Conservation (phyloP, 2,113 vertebrate species). For the Orthonyx spaldingii region DNA sequence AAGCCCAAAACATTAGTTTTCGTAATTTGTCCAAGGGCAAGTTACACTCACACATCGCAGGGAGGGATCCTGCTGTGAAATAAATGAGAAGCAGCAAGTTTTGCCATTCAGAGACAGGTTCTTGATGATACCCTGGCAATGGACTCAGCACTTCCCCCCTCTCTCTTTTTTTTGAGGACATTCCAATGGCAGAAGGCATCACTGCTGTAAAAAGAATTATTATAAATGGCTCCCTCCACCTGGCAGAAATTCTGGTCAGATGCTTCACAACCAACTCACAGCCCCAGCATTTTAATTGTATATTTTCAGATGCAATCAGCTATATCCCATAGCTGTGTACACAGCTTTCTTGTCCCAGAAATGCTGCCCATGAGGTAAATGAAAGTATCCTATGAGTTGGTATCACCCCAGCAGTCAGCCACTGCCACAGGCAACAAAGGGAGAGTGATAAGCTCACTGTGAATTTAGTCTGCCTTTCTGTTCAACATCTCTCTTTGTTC, state of each 20-base stretch:
- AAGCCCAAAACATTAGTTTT: not conserved
- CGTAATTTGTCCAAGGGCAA: not conserved
- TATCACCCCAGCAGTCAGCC: not conserved
- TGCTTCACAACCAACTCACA: not conserved
- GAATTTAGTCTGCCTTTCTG: not conserved
- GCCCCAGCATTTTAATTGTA: not conserved
- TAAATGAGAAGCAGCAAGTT: not conserved
- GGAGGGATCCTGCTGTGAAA: not conserved
- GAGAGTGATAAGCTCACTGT: not conserved
- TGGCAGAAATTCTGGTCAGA: not conserved
- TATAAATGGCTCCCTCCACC: not conserved
- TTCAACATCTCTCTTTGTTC: not conserved
- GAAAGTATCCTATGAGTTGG: not conserved
- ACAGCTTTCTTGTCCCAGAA: not conserved
- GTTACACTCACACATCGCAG: not conserved
- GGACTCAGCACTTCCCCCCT: not conserved
- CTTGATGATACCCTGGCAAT: not conserved
- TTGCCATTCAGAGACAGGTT: slow-evolving; percentile 1
- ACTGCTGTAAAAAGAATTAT: not conserved
- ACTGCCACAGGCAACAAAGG: not conserved
- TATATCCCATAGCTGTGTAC: not conserved
- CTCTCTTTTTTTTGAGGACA: not conserved
- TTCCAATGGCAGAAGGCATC: not conserved
- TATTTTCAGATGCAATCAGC: not conserved
- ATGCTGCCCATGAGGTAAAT: not conserved